These are phyloP conservation scores for Puffinus mauretanicus DNA, from an alignment of 2,113 vertebrate genomes.

Conservation along the genomic window DNA sequence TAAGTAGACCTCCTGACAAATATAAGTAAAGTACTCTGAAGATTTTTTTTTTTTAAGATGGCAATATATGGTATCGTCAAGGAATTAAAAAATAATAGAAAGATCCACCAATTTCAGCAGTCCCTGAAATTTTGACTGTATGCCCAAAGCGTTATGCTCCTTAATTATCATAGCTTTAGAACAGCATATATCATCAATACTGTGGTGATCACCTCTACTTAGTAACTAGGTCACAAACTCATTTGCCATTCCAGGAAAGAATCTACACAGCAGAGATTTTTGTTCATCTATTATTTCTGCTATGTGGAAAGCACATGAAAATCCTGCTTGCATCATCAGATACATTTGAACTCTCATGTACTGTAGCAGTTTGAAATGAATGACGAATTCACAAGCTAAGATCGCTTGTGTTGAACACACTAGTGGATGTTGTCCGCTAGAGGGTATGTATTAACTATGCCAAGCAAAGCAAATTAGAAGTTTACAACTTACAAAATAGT, in stretches of 20 bases:
- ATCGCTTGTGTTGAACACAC: not conserved
- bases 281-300: constrained; percentile 20
- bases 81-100: not conserved
- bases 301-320: not conserved
- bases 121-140: not conserved
- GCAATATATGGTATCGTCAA: not conserved
- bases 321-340: not conserved
- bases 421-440: not conserved
- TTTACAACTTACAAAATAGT: not conserved
- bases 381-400: not conserved
- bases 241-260: not conserved
- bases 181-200: not conserved
- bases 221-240: constrained; percentile 15
- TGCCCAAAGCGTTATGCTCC: not conserved
- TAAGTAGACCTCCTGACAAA: not conserved
- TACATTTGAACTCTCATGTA: not conserved
- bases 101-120: not conserved
- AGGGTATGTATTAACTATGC: not conserved
- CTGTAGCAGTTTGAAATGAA: not conserved
- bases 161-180: not conserved
- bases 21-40: not conserved
- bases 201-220: not conserved
- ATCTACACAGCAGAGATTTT: not conserved
- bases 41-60: not conserved
- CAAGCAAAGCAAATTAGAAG: not conserved